Base-by-base conservation (phyloP, 2,113 vertebrate genomes). In the Platichthys stellatus region DNA sequence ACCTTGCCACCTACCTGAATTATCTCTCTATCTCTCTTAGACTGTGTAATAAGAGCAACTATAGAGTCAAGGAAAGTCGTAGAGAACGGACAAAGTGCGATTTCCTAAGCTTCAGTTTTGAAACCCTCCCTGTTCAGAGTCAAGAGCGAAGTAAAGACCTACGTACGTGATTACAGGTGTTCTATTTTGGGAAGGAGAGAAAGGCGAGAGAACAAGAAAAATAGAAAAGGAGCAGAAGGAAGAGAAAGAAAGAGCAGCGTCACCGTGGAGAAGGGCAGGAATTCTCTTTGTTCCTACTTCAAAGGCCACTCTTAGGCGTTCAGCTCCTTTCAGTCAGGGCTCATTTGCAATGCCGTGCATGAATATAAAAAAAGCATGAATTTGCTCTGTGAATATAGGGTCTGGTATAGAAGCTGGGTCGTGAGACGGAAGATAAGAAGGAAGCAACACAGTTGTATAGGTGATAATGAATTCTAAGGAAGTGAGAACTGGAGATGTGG, bases 261-360 rank as follows among this genome's bases (percentile, higher is more conserved):
- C 72, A 60, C 62, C 63, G 21, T 51, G 38, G 74, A 83, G 80
- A 75, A 65, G 72, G 45, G 74, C 62, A 75, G 84, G 76, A 82
- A 87, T 90, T 92, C 84, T 89, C 88, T 93, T 92, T 93, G 90
- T 92, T 93, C 88, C 54, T n/a, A 81, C 89, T 87, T 93, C 90
- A 93, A 92, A 92, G 84, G 64, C 63, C 64, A 69, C 82, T 82
- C 43, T 14, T 12, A 85, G 80, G 69, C 86, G 88, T 51, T 80
- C 67, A 49, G 54, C 21, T 62, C 73, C 69, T 80, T 83, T 78
- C 80, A 84, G 68, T 84, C 88, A 63, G 49, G 61, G 63, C 85
- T 90, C 72, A 79, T 88, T 79, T 84, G 75, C 69, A 63, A 82
- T 70, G 74, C 70, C 65, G 66, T 45, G 71, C 71, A 77, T 75